Conservation (phyloP, 1,140 invertebrate genomes). For the Adelges cooleyi region DNA sequence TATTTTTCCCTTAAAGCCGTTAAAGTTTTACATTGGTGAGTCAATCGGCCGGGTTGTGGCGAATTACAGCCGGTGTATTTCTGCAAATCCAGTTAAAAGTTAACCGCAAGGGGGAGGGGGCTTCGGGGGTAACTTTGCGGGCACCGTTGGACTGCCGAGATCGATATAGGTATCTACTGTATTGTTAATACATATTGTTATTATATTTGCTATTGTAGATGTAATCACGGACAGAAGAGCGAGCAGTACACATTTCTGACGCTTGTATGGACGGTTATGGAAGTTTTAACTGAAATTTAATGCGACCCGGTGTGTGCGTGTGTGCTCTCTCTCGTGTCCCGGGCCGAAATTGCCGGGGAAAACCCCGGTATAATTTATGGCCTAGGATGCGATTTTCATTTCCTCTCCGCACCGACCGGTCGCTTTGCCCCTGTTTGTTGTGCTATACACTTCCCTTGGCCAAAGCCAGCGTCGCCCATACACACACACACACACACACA, state of each 20-base stretch:
- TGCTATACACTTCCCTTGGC: too few relatives aligned
- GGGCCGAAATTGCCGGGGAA: conserved; percentile 22
- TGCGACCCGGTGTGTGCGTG: conserved; percentile 14
- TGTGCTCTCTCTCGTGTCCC: conserved; percentile 11
- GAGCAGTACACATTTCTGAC: conserved; percentile 26
- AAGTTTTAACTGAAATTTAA: conserved; percentile 28
- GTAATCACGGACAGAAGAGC: conserved; percentile 21
- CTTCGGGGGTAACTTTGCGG: too few relatives aligned
- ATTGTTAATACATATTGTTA: too few relatives aligned
- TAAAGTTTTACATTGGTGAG: too few relatives aligned
- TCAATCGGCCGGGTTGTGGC: too few relatives aligned
- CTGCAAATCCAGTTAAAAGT: too few relatives aligned
- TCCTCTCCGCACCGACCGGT: not conserved
- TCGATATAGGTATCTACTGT: too few relatives aligned
- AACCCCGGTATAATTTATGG: conserved; percentile 25
- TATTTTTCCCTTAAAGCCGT: too few relatives aligned
- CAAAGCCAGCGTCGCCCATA: not conserved
- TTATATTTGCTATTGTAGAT: too few relatives aligned
- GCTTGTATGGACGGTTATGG: conserved; percentile 6
- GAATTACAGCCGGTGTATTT: too few relatives aligned
- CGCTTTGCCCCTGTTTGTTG: not conserved
- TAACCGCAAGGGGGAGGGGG: too few relatives aligned
- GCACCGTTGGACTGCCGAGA: too few relatives aligned
- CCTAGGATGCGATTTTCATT: conserved; percentile 28
- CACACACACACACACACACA: not conserved